Conservation (phyloP, 2,888 invertebrate species). For the Galeopsomyia nigrocyanea region DNA sequence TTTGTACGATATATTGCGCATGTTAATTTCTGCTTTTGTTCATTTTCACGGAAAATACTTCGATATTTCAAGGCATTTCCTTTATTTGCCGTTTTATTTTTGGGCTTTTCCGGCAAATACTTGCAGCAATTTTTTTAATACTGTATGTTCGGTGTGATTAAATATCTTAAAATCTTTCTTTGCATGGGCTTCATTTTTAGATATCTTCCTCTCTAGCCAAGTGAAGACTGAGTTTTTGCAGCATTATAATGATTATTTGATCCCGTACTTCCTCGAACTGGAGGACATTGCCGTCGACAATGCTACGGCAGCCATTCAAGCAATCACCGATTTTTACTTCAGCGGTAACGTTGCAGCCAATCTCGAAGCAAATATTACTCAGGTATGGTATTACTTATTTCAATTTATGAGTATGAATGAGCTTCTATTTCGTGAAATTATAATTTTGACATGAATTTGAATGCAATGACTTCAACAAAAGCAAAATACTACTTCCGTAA, state of each 20-base stretch:
- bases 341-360: conserved; percentile 42
- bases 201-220: conserved; percentile 17
- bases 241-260: conserved; percentile 12
- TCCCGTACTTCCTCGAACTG: conserved; percentile 36
- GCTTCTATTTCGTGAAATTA: no score
- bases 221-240: conserved; percentile 23
- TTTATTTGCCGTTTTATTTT: no score
- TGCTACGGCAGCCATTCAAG: conserved; percentile 41
- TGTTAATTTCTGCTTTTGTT: no score
- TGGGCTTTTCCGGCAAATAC: no score
- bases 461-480: no score
- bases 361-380: conserved; percentile 44
- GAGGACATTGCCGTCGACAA: conserved; percentile 21
- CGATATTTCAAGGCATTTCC: no score
- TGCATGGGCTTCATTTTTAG: conserved; percentile 35
- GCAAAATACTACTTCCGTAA: no score
- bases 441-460: no score
- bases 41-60: no score
- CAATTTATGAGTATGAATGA: no score
- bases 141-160: conserved; percentile 4
- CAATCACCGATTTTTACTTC: conserved; percentile 55
- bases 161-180: conserved; percentile 10
- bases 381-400: conserved; percentile 44
- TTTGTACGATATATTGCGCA: neutral
- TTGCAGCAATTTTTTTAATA: no score